These are phyloP conservation scores for Glaucidium brasilianum DNA, from an alignment of 2,113 vertebrate species.

Conservation along the genomic window DNA sequence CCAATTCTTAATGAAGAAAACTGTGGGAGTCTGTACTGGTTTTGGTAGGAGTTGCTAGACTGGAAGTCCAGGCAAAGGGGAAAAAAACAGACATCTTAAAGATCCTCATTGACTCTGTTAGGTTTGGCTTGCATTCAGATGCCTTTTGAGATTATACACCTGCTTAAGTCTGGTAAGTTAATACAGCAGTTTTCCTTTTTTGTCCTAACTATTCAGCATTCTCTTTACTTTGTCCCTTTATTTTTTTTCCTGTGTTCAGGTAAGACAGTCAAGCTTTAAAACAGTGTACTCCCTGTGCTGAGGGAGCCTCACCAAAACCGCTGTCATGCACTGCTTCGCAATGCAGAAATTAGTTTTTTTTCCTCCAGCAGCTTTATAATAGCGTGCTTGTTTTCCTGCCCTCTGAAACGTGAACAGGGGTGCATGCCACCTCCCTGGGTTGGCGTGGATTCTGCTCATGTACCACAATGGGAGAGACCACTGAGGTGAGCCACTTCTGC, in stretches of 20 bases:
- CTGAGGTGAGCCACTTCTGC: not conserved
- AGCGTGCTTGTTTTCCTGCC: not conserved
- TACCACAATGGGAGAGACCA: rapidly evolving
- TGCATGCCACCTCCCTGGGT: not conserved
- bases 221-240: not conserved
- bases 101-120: not conserved
- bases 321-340: not conserved
- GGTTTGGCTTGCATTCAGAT: not conserved
- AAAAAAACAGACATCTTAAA: not conserved
- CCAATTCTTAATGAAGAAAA: not conserved
- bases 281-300: not conserved
- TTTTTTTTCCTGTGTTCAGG: not conserved
- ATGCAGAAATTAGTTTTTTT: not conserved
- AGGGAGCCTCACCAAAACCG: not conserved
- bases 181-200: not conserved
- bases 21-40: not conserved
- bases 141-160: not conserved
- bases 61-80: not conserved
- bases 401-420: not conserved
- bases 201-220: not conserved
- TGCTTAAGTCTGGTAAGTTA: not conserved
- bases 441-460: rapidly evolving
- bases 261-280: not conserved
- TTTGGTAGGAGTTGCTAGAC: not conserved
- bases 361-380: not conserved